Evolutionary conservation across 2,797 vertebrate genomes (phyloP).

Genomic region (Gadopsis marmoratus): DNA sequence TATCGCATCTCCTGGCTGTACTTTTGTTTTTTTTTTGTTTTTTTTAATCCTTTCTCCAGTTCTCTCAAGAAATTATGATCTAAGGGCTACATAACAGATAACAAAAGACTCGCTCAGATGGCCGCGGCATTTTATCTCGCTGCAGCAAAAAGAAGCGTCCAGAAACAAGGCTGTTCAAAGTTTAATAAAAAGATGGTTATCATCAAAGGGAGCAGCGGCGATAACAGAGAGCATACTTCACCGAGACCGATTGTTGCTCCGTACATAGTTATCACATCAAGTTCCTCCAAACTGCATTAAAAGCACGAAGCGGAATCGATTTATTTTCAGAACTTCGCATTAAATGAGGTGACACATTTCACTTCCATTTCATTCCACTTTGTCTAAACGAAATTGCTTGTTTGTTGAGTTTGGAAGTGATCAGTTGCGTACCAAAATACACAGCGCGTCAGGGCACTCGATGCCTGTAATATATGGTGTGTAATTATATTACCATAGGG

Average conservation of each 20-base stretch:
- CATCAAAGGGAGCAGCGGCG: constrained; percentile 53
- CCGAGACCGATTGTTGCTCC: not conserved
- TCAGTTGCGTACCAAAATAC: constrained; percentile 49
- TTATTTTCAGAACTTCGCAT: constrained; percentile 8
- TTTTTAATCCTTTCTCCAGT: not conserved
- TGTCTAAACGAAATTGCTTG: constrained; percentile 28
- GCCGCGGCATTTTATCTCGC: constrained; percentile 28
- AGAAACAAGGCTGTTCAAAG: constrained; percentile 37
- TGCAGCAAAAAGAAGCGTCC: constrained; percentile 10
- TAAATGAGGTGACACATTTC: constrained; percentile 3
- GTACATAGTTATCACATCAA: constrained; percentile 18
- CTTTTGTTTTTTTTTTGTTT: not conserved
- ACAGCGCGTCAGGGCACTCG: constrained; percentile 42
- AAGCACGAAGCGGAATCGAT: constrained; percentile 6
- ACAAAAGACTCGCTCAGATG: constrained; percentile 24
- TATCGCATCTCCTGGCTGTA: constrained; percentile 32
- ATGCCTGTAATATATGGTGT: constrained; percentile 34
- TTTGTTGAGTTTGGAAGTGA: constrained; percentile 55
- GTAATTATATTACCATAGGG: constrained; percentile 63
- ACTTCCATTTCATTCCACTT: constrained; percentile 21
- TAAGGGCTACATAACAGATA: constrained; percentile 39
- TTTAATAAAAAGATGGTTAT: constrained; percentile 58
- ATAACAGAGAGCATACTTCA: constrained; percentile 39
- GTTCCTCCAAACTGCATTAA: constrained; percentile 19
- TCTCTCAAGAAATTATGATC: constrained; percentile 52